Conservation (phyloP, 2,888 invertebrate species). For the Cephus sareptanus region DNA sequence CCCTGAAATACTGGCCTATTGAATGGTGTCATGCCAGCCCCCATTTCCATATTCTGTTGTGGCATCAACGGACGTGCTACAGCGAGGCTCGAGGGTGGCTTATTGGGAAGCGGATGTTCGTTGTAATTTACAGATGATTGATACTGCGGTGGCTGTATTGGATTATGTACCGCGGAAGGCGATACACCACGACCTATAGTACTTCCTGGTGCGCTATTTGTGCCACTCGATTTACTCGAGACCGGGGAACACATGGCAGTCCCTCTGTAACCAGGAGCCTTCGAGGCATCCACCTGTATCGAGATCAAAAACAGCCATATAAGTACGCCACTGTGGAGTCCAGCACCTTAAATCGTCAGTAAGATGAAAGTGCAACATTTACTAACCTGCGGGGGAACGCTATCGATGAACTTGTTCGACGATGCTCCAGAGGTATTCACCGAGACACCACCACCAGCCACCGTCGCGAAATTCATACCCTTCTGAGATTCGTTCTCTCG, state of each 20-base stretch:
- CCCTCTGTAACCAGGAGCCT: constrained; percentile 91
- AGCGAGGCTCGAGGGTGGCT: constrained; percentile 58
- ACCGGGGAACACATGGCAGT: constrained; percentile 83
- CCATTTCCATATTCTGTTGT: constrained; percentile 50
- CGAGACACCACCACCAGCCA: constrained; percentile 70
- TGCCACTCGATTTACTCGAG: constrained; percentile 71
- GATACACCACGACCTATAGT: constrained; percentile 46
- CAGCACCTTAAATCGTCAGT: not conserved
- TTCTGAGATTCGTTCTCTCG: constrained; percentile 70
- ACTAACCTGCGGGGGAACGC: constrained; percentile 67
- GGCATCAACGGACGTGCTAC: constrained; percentile 58
- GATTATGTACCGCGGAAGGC: constrained; percentile 50
- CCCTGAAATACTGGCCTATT: constrained; percentile 54
- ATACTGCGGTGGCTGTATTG: constrained; percentile 54
- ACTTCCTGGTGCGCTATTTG: constrained; percentile 51
- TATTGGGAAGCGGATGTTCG: constrained; percentile 51
- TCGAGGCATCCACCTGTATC: constrained; percentile 82
- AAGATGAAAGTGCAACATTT: not conserved
- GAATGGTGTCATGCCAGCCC: constrained; percentile 46
- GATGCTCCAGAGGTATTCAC: constrained; percentile 65
- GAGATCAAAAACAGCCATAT: not conserved
- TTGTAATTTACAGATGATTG: constrained; percentile 51
- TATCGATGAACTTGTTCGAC: constrained; percentile 69
- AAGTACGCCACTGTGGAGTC: not conserved
- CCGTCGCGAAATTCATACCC: constrained; percentile 79